phyloP scores from a whole-genome alignment of 2,888 invertebrate species.

The Emmelina monodactyla region DNA sequence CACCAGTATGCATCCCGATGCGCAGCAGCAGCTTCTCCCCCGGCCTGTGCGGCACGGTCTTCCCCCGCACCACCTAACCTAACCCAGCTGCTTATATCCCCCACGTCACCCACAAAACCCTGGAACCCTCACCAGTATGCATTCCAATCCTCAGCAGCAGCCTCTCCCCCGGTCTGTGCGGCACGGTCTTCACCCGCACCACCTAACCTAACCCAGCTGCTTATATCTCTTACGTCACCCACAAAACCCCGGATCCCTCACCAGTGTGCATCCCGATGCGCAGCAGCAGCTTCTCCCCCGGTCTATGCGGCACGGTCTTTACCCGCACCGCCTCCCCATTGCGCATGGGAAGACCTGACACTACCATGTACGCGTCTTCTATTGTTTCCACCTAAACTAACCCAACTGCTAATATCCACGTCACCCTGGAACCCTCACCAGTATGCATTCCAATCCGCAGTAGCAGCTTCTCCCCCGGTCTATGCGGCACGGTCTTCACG shows the following conservation, averaged over 20 bases:
- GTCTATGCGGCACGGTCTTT: slow-evolving; percentile 91
- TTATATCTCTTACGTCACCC: too few relatives aligned
- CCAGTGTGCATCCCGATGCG: slow-evolving; percentile 94
- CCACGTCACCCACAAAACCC: too few relatives aligned
- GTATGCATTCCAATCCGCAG: slow-evolving; percentile 95
- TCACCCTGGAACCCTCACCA: too few relatives aligned
- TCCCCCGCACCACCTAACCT: slow-evolving; percentile 87
- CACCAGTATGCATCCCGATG: slow-evolving; percentile 94
- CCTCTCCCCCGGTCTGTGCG: slow-evolving; percentile 87
- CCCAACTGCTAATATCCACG: too few relatives aligned
- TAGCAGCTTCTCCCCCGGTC: slow-evolving; percentile 85
- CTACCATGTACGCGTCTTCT: slow-evolving; percentile 86
- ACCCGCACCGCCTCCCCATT: slow-evolving; percentile 89
- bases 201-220: slow-evolving; percentile 87
- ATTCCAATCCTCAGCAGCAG: slow-evolving; percentile 92
- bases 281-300: slow-evolving; percentile 84
- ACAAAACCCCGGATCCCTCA: too few relatives aligned
- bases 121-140: slow-evolving; percentile 91
- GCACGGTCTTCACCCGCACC: slow-evolving; percentile 88
- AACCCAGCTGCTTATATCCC: slow-evolving; percentile 85
- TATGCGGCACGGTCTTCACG: slow-evolving; percentile 89
- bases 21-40: slow-evolving; percentile 85
- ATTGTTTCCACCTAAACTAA: slow-evolving; percentile 80
- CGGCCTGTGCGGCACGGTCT: slow-evolving; percentile 91
- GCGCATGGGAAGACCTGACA: slow-evolving; percentile 89